Base-by-base conservation (phyloP, 2,113 vertebrate species). In the Lampris incognitus region DNA sequence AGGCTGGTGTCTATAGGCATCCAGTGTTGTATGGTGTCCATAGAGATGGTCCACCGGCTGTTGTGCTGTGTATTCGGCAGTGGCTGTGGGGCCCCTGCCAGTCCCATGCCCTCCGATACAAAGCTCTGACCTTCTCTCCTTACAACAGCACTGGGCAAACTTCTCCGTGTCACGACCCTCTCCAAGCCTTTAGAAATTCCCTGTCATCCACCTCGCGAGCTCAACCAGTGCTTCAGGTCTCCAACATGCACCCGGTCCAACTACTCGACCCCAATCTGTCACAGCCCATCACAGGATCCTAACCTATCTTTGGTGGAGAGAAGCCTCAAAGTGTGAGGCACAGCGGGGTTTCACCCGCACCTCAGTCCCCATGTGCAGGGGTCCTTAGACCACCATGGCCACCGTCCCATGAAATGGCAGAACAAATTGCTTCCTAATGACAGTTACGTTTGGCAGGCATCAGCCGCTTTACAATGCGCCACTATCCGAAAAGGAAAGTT, bases 211-310 rank as follows among this genome's bases (percentile, higher is more conserved):
- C 77, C 87, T 85, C 80, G 81, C 70, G 1, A 54, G 81, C 84
- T 79, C 68, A 55, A 69, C 84, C 74, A 81, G 83, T 71, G 76
- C 67, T 58, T 63, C 71, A 66, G 70, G 74, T 58, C 75, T 68
- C 81, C 85, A 82, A 78, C 69, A 78, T 72, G 84, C 86, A 82
- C 54, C 63, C 68, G 86, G 72, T 75, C 83, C 89, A 86, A 83
- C 6, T 13, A 63, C 78, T 82, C 69, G 74, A 90, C 88, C 90
- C 79, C 86, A 92, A 93, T 93, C 92, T 93, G 92, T 92, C 92
- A 93, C 84, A 76, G 86, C 80, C 82, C 87, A 64, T 92, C 89
- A 88, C 49, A 10, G 69, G 83, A 82, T 90, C 86, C 83, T 69
- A 69, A 88, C 85, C 85, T 85, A 84, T 74, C 73, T 84, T 85